Evolutionary conservation across 2,113 vertebrate species (phyloP).

Genomic region (Erinaceus europaeus): DNA sequence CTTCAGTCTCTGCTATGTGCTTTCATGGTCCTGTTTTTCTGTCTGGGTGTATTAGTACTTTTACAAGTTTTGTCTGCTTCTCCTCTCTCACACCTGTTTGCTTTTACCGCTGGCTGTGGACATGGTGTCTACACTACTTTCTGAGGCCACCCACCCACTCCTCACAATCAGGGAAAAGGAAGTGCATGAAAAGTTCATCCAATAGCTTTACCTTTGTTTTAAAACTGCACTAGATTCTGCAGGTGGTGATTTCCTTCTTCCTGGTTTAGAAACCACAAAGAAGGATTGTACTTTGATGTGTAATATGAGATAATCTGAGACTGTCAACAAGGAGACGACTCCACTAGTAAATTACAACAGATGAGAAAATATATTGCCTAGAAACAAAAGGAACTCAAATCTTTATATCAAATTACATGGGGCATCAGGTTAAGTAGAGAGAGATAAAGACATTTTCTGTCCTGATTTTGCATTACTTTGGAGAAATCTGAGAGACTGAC

Average conservation of each 20-base stretch:
- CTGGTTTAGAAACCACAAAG: slow-evolving; percentile 1
- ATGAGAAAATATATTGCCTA: neutral
- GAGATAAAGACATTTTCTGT: neutral
- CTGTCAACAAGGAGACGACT: neutral
- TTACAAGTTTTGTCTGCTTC: too few relatives aligned
- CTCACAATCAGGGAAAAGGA: neutral
- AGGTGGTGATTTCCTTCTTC: slow-evolving; percentile 48
- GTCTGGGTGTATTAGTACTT: neutral
- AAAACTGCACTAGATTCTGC: slow-evolving; percentile 1
- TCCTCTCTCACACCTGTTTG: neutral
- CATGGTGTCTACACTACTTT: neutral
- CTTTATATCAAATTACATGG: neutral
- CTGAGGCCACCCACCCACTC: neutral
- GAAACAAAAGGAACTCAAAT: neutral
- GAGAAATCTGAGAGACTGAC: neutral
- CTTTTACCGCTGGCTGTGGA: neutral
- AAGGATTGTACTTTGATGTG: neutral
- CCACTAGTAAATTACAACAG: neutral
- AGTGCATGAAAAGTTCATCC: slow-evolving; percentile 27
- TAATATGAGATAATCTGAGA: neutral
- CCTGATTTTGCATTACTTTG: neutral
- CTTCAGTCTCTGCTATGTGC: neutral
- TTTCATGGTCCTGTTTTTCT: neutral
- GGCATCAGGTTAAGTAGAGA: neutral
- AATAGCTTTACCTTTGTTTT: slow-evolving; percentile 43